Conservation (phyloP, 2,797 vertebrate species). For the Amazonetta brasiliensis region DNA sequence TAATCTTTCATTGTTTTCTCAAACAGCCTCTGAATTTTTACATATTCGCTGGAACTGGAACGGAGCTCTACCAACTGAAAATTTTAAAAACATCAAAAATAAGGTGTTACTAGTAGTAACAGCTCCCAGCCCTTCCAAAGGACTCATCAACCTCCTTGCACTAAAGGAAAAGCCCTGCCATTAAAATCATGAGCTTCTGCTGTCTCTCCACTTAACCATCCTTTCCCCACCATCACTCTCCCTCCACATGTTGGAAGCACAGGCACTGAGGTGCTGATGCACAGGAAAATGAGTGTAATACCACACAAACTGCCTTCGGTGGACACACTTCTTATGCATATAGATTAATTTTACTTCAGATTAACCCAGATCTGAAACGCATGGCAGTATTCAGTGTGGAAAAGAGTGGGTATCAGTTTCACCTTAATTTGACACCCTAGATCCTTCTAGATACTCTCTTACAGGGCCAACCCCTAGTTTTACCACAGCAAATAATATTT, state of each 20-base stretch:
- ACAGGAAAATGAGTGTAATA: not conserved
- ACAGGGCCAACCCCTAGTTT: not conserved
- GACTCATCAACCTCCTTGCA: not conserved
- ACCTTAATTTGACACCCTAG: not conserved
- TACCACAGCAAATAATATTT: not conserved
- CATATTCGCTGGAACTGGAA: conserved; percentile 71
- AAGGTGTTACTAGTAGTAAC: not conserved
- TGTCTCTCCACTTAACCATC: not conserved
- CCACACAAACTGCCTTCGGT: rapidly evolving
- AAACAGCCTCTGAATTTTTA: conserved; percentile 79
- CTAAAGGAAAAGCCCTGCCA: not conserved
- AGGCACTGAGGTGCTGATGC: not conserved
- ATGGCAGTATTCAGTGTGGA: not conserved
- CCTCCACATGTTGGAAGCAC: not conserved
- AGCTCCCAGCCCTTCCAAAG: not conserved
- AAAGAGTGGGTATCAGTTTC: not conserved
- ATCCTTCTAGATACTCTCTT: not conserved
- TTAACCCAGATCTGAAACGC: not conserved
- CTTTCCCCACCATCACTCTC: not conserved
- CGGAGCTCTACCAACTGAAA: conserved; percentile 58
- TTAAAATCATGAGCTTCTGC: not conserved
- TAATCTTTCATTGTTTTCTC: conserved; percentile 77
- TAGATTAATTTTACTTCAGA: not conserved
- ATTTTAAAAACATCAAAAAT: not conserved
- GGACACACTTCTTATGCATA: not conserved